Percentiles rank a stretch among this genome's conserved stretches.
These are phyloP conservation scores for Uropetala carovei DNA, from an alignment of 2,888 invertebrate genomes.

Conservation along the genomic window DNA sequence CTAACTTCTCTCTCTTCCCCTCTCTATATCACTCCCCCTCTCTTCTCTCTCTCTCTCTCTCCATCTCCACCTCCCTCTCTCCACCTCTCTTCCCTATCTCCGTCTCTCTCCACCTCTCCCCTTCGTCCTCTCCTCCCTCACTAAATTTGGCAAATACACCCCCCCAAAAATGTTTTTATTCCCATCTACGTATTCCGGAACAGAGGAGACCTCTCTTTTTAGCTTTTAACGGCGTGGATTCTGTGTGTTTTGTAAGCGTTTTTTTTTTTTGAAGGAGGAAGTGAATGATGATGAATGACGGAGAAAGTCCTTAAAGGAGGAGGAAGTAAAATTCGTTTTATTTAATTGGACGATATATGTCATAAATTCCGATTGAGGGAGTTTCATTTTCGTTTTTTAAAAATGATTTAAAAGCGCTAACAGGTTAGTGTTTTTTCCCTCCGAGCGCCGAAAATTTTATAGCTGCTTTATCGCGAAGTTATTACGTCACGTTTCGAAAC, in stretches of 20 bases:
- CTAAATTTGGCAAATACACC: too few relatives aligned
- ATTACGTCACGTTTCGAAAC: neutral
- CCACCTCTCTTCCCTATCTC: too few relatives aligned
- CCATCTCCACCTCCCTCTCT: neutral
- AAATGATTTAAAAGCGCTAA: neutral
- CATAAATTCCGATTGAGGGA: slow-evolving; percentile 21
- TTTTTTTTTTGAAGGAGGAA: slow-evolving; percentile 1
- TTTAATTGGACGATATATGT: neutral
- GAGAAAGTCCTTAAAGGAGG: slow-evolving; percentile 3
- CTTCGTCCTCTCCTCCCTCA: neutral
- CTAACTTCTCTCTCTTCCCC: neutral
- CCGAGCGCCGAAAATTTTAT: neutral
- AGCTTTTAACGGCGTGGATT: neutral
- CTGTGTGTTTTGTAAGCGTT: slow-evolving; percentile 6
- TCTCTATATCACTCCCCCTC: neutral
- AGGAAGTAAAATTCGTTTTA: neutral
- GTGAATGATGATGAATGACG: neutral
- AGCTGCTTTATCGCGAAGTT: neutral
- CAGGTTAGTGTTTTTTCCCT: neutral
- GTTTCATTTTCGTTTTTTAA: slow-evolving; percentile 10
- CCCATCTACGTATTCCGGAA: neutral
- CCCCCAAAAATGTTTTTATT: neutral
- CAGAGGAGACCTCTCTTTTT: slow-evolving; percentile 6
- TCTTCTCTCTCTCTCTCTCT: neutral
- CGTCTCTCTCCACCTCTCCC: neutral